Conservation (phyloP, 2,888 invertebrate species). For the Athalia circularis region DNA sequence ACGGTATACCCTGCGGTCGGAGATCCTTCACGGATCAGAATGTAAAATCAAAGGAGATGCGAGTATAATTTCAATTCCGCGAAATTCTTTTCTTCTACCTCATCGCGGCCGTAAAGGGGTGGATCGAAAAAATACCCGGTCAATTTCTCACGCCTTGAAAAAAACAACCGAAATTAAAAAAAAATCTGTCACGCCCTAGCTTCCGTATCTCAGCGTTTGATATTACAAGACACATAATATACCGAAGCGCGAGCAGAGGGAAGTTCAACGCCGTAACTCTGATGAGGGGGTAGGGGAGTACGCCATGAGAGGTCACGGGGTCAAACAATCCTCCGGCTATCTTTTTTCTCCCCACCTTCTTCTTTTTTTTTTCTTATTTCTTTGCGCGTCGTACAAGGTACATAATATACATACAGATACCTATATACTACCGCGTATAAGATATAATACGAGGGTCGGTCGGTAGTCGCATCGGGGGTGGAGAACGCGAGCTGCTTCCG, state of each 20-base stretch:
- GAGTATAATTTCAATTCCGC: too few relatives aligned
- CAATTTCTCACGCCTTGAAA: too few relatives aligned
- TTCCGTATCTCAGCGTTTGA: too few relatives aligned
- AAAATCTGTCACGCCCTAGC: too few relatives aligned
- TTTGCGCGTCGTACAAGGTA: neutral
- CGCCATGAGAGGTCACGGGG: constrained; percentile 15
- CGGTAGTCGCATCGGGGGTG: neutral
- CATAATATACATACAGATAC: neutral
- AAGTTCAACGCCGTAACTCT: constrained; percentile 10
- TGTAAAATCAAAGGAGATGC: too few relatives aligned
- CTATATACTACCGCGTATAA: neutral
- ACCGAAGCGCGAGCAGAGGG: neutral
- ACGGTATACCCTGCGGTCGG: too few relatives aligned
- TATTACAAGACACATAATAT: too few relatives aligned
- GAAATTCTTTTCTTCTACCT: too few relatives aligned
- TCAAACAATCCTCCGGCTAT: neutral
- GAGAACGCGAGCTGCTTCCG: constrained; percentile 13
- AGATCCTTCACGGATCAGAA: too few relatives aligned
- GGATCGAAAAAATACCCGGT: too few relatives aligned
- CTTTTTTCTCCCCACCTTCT: neutral
- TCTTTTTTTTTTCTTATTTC: neutral
- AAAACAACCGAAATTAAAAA: too few relatives aligned
- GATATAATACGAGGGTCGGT: neutral
- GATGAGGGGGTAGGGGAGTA: neutral
- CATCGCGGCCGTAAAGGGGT: too few relatives aligned